A percentile compares a stretch with the other conserved stretches of the same genome.
Conservation (phyloP, 2,888 invertebrate species). For the Pollenia labialis region DNA sequence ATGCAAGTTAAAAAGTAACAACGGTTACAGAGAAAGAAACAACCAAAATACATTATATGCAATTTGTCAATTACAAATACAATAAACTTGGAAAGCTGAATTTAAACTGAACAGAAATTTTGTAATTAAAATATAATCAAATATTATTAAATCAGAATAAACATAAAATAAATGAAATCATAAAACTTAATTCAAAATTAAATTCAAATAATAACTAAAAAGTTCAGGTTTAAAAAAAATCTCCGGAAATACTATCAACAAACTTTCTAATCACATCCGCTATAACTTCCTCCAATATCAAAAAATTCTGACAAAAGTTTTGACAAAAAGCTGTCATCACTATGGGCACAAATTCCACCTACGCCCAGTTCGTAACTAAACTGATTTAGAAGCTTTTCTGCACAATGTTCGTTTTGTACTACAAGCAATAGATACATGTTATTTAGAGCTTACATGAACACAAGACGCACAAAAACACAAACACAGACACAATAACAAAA, state of each 20-base stretch:
- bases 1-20: not conserved
- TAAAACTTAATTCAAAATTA: not conserved
- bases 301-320: not conserved
- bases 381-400: slow-evolving; percentile 10
- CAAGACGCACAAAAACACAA: not conserved
- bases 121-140: slow-evolving; percentile 26
- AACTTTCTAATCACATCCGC: slow-evolving; percentile 16
- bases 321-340: slow-evolving; percentile 11
- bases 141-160: not conserved
- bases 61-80: slow-evolving; percentile 28
- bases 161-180: not conserved
- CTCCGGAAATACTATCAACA: slow-evolving; percentile 1
- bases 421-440: slow-evolving; percentile 9
- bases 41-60: not conserved
- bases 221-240: not conserved
- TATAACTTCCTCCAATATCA: not conserved
- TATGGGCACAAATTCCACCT: not conserved
- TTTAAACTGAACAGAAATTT: not conserved
- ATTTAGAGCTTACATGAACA: slow-evolving; percentile 10
- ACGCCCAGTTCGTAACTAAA: not conserved
- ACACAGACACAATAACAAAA: not conserved
- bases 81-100: slow-evolving; percentile 12
- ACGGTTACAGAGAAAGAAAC: not conserved
- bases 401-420: not conserved
- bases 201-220: not conserved